phyloP scores from a whole-genome alignment of 2,797 vertebrate genomes.

The Myotis myotis region DNA sequence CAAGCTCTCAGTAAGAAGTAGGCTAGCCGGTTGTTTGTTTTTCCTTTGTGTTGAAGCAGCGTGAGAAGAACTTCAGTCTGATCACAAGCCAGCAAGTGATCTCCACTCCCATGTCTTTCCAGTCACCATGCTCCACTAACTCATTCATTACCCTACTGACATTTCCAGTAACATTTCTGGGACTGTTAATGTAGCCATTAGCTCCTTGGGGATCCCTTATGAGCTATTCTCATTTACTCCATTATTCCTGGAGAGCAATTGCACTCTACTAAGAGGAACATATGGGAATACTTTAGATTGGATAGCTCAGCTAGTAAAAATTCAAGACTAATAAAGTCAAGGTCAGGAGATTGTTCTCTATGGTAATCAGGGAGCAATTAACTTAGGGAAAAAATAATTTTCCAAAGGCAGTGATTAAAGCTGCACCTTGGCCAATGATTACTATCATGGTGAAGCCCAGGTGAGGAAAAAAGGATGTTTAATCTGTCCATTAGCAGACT shows the following conservation, averaged over 20 bases:
- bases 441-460: neutral
- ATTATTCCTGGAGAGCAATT: conserved; percentile 44
- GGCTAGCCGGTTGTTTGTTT: neutral
- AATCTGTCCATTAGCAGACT: neutral
- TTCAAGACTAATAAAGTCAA: conserved; percentile 60
- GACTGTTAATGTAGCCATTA: conserved; percentile 4
- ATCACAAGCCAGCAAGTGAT: neutral
- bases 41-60: neutral
- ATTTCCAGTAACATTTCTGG: neutral
- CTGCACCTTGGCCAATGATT: neutral
- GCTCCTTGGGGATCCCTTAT: neutral
- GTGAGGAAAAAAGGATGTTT: neutral
- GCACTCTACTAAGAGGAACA: conserved; percentile 43
- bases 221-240: conserved; percentile 47
- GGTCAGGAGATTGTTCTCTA: conserved; percentile 35
- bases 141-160: conserved; percentile 1
- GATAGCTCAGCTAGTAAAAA: conserved; percentile 58
- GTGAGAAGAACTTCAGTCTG: neutral
- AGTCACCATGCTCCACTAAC: neutral
- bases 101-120: neutral
- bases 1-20: neutral
- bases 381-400: conserved; percentile 41
- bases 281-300: conserved; percentile 47
- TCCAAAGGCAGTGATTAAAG: conserved; percentile 44
- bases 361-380: conserved; percentile 38